Conservation (phyloP, 2,888 invertebrate genomes). For the Deilephila porcellus region DNA sequence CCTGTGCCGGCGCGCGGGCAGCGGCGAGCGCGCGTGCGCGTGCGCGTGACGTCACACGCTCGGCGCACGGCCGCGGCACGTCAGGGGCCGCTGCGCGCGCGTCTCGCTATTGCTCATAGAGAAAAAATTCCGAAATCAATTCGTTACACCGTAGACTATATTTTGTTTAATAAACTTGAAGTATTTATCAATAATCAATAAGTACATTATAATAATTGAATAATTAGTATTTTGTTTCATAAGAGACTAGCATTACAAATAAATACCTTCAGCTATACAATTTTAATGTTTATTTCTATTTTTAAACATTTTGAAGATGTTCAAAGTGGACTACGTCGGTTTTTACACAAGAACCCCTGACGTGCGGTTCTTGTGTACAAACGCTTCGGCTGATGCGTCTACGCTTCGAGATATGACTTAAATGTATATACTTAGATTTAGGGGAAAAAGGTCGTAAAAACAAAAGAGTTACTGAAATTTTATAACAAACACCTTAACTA, state of each 20-base stretch:
- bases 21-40: constrained; percentile 38
- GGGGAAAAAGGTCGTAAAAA: constrained; percentile 82
- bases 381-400: constrained; percentile 76
- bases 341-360: constrained; percentile 70
- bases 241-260: constrained; percentile 85
- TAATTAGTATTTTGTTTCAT: constrained; percentile 85
- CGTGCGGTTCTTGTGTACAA: constrained; percentile 68
- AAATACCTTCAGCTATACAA: constrained; percentile 85
- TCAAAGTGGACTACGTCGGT: constrained; percentile 80
- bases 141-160: constrained; percentile 83
- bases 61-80: constrained; percentile 33
- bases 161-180: constrained; percentile 83
- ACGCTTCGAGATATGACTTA: constrained; percentile 84
- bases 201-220: constrained; percentile 85
- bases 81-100: constrained; percentile 47
- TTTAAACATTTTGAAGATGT: constrained; percentile 82
- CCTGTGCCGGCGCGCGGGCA: constrained; percentile 26
- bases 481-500: constrained; percentile 85
- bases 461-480: constrained; percentile 83
- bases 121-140: constrained; percentile 81
- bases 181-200: constrained; percentile 85
- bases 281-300: constrained; percentile 81
- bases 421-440: constrained; percentile 80
- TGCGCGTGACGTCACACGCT: constrained; percentile 33
- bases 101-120: constrained; percentile 75